A percentile compares a stretch with the other conserved stretches of the same genome.
Evolutionary conservation across 2,113 vertebrate genomes (phyloP).

Genomic region (Lagenorhynchus albirostris): DNA sequence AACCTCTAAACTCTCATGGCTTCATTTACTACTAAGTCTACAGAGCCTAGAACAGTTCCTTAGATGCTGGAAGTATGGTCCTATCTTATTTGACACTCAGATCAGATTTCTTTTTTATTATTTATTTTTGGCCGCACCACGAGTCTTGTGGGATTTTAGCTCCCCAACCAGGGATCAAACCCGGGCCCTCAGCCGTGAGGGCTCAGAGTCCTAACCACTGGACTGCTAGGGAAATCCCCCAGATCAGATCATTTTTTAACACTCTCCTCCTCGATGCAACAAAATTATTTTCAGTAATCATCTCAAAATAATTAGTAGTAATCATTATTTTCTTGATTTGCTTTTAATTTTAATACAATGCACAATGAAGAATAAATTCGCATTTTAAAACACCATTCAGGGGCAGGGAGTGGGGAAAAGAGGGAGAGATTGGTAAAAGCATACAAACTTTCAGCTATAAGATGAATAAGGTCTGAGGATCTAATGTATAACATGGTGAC

Average conservation of each 20-base stretch:
- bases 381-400: not conserved
- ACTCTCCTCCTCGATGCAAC: not conserved
- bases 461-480: not conserved
- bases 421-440: not conserved
- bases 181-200: no score
- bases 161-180: no score
- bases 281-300: not conserved
- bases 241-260: not conserved
- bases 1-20: not conserved
- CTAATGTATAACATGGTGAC: not conserved
- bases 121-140: no score
- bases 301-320: not conserved
- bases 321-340: not conserved
- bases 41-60: not conserved
- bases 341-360: not conserved
- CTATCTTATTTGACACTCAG: not conserved
- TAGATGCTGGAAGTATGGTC: not conserved
- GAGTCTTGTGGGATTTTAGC: no score
- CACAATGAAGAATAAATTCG: not conserved
- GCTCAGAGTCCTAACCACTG: no score
- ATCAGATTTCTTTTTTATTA: not conserved
- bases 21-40: not conserved
- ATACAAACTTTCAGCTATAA: not conserved
- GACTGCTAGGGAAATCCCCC: no score
- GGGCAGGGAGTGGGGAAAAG: not conserved